Conservation (phyloP, 2,797 vertebrate genomes). For the Momotus momota region DNA sequence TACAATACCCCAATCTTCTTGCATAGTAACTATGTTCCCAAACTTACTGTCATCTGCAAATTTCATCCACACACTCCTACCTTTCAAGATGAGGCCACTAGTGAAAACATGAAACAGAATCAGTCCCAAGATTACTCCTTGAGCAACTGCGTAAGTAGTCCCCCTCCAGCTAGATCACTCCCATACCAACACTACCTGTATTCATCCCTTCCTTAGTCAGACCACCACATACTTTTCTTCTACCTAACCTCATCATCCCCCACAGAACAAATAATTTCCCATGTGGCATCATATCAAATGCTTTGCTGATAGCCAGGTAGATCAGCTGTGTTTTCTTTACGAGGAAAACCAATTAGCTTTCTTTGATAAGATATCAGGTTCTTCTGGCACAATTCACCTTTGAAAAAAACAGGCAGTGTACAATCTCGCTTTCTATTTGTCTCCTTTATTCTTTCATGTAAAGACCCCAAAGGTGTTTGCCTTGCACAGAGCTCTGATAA, state of each 20-base stretch:
- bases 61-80: not conserved
- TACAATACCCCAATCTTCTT: not conserved
- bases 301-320: constrained; percentile 29
- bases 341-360: constrained; percentile 47
- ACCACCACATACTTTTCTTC: not conserved
- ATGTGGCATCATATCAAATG: constrained; percentile 36
- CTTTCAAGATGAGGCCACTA: not conserved
- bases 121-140: not conserved
- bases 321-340: constrained; percentile 7
- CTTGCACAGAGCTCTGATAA: not conserved
- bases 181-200: not conserved
- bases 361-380: constrained; percentile 58
- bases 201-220: not conserved
- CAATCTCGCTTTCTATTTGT: not conserved
- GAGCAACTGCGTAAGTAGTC: not conserved
- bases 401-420: not conserved
- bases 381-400: constrained; percentile 51
- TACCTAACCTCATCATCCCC: not conserved
- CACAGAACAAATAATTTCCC: constrained; percentile 17
- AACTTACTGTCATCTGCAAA: not conserved
- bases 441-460: not conserved
- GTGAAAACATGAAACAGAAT: constrained; percentile 3
- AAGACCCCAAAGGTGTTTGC: not conserved
- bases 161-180: not conserved
- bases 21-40: not conserved